Evolutionary conservation across 2,888 invertebrate genomes (phyloP), one percentile per base, ranked within the genome.

Genomic region (Anoncus sp.): DNA sequence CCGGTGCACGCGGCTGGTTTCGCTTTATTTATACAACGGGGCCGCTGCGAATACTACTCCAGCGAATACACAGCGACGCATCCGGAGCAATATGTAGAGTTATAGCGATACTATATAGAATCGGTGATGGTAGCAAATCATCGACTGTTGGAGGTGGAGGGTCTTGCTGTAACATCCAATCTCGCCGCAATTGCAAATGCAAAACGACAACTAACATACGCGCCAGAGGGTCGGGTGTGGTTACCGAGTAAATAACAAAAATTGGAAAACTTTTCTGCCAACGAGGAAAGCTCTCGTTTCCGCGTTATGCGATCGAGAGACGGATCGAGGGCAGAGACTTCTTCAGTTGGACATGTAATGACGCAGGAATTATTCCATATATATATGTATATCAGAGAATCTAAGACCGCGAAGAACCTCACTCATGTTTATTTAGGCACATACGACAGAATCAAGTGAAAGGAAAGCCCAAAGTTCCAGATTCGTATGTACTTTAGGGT

Each of bases 11-110:
- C 53, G 55, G 35, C 60, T 62, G 63, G 51, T 43, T 73, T 53
- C 63, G 20, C 77, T 77, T 77, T 70, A 73, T 77, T 77, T 77
- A 65, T 77, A 59, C 74, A 65, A 53, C 62, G 38, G 62, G 31
- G 16, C 40, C 24, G n/a, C n/a, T 22, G 49, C 20, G 31, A 16
- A 59, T 24, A 62, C 31, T 6, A 18, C 20, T 43, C 49, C 31
- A 14, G 66, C 55, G 24, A 20, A 43, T n/a, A 53, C 60, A 51
- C 51, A 18, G 40, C 51, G 35, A 62, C 38, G 10, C 18, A 38
- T 66, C 38, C 22, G 27, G 35, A 59, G 53, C 65, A 22, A 20
- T 12, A 20, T 35, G 67, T 35, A 2, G 5, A 14, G 16, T n/a
- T 18, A n/a, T 40, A 66, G 14, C n/a, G 53, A 55, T 12, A 20